Base-by-base conservation (phyloP, 2,113 vertebrate species). In the Rana temporaria region DNA sequence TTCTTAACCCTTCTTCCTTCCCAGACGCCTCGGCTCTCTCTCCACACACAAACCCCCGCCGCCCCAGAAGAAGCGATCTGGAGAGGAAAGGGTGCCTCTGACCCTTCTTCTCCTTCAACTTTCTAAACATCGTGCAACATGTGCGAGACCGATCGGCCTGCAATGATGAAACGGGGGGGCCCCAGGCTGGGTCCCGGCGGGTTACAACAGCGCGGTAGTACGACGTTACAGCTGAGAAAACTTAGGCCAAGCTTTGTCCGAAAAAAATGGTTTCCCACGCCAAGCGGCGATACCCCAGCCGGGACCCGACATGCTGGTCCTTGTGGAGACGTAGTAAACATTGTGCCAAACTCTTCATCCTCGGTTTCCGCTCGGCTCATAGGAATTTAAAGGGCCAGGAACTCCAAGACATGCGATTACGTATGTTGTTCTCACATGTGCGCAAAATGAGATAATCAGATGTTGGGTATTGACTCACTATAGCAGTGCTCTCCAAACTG, bases 141-240 rank as follows among this genome's bases (percentile, higher is more conserved):
- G 24, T 18, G 34, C 38, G 38, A 60, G 56, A 52, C 59, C 52
- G 9, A 52, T 18, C 9, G 42, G 22, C 15, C 69, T 4, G 26
- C 22, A 53, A 15, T 14, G 14, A 5, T 63, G 16, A 30, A 22
- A n/a, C 32, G 42, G 64, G n/a, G n/a, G n/a, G n/a, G 20, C 2
- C 17, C 42, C 14, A 2, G 17, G 19, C 20, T 69, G 64, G 22
- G 56, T 32, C 67, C 55, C 6, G 15, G 15, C 8, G 65, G 77
- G 19, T 68, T n/a, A 80, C 34, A 56, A 48, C 4, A 24, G 4
- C 38, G 14, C 18, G 9, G 68, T 34, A 65, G 18, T 34, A 34
- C 63, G 24, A 20, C 17, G n/a, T 19, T 12, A 34, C 79, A 81
- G 79, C 59, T 81, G 59, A 65, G 64, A 24, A 81, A 81, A 81